Evolutionary conservation across 2,797 vertebrate species (phyloP).

Genomic region (Sebastes vulpes): DNA sequence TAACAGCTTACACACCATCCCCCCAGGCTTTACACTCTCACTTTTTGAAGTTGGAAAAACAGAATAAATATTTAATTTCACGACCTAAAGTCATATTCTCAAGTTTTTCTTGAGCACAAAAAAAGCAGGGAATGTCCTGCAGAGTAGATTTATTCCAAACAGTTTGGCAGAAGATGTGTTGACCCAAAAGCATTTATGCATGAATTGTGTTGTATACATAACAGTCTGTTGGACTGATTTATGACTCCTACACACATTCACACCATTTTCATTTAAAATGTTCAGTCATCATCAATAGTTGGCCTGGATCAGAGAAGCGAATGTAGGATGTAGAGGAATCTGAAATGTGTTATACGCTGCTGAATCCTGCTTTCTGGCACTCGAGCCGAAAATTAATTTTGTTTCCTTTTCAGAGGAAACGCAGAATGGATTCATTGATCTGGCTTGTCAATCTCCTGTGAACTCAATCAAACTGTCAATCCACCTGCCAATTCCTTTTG

Average conservation of each 20-base stretch:
- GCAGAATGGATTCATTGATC: constrained; percentile 55
- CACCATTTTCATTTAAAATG: not conserved
- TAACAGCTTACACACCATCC: constrained; percentile 11
- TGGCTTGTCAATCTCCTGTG: constrained; percentile 13
- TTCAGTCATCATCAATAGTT: not conserved
- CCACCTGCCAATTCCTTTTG: constrained; percentile 36
- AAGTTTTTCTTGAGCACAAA: constrained; percentile 8
- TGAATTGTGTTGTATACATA: not conserved
- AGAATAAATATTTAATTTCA: constrained; percentile 67
- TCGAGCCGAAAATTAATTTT: constrained; percentile 17
- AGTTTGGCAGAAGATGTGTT: constrained; percentile 1
- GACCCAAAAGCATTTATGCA: not conserved
- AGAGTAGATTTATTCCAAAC: constrained; percentile 9
- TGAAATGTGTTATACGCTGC: not conserved
- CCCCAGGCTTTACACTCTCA: constrained; percentile 28
- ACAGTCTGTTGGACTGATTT: not conserved
- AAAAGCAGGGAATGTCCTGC: not conserved
- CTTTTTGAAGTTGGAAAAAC: constrained; percentile 52
- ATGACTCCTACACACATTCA: not conserved
- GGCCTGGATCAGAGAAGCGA: not conserved
- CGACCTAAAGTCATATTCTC: constrained; percentile 25
- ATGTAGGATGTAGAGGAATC: not conserved
- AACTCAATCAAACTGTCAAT: constrained; percentile 60
- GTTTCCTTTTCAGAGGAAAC: constrained; percentile 31
- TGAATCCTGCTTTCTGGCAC: not conserved